phyloP scores from a whole-genome alignment of 1,140 invertebrate genomes.

The Drosophila ironensis region DNA sequence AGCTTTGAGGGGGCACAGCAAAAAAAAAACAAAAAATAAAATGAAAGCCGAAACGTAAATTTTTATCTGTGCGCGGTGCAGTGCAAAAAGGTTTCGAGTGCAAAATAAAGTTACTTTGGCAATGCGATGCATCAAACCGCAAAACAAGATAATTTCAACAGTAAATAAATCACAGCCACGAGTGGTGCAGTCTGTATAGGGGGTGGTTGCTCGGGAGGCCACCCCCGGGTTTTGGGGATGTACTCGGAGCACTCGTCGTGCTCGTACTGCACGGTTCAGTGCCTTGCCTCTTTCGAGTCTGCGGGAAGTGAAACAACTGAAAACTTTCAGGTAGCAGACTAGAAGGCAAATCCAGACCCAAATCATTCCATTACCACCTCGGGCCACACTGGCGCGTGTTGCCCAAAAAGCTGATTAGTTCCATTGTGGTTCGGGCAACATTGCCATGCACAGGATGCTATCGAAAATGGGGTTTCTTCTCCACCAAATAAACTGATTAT shows the following conservation, averaged over 20 bases:
- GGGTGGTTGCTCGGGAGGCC: not conserved
- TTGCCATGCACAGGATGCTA: not conserved
- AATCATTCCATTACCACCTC: conserved; percentile 67
- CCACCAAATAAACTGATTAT: too few species aligned
- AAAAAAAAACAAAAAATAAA: conserved; percentile 36
- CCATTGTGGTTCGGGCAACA: conserved; percentile 26
- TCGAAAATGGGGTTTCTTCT: not conserved
- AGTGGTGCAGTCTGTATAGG: conserved; percentile 5
- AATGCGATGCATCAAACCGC: conserved; percentile 79
- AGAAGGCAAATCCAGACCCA: conserved; percentile 32
- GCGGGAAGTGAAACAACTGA: conserved; percentile 34
- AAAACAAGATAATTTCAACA: conserved; percentile 81
- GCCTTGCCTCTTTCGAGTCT: conserved; percentile 28
- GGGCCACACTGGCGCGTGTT: conserved; percentile 35
- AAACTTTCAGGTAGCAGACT: conserved; percentile 19
- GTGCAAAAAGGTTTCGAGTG: conserved; percentile 77
- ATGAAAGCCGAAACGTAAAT: conserved; percentile 64
- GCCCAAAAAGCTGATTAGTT: conserved; percentile 73
- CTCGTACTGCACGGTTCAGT: conserved; percentile 22
- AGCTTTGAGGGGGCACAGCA: conserved; percentile 4
- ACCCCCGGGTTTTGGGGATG: not conserved
- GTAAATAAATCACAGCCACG: conserved; percentile 78
- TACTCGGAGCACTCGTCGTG: not conserved
- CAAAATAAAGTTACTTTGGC: conserved; percentile 79
- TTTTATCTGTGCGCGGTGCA: conserved; percentile 66